These are phyloP conservation scores for Sebastes melanostomus DNA, from an alignment of 2,797 vertebrate species.

Conservation along the genomic window DNA sequence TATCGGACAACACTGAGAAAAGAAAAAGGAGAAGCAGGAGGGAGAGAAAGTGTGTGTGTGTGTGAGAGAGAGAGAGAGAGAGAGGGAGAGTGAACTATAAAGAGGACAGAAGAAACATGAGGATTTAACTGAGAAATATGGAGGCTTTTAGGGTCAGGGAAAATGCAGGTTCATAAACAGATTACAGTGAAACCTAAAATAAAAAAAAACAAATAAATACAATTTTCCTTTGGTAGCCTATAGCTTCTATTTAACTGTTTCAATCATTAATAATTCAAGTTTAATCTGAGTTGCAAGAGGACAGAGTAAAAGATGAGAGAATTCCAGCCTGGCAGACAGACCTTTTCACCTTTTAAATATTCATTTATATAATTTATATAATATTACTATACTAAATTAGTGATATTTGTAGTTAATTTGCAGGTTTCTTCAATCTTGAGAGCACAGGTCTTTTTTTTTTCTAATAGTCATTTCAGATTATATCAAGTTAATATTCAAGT, in stretches of 20 bases:
- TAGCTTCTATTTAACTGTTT: neutral
- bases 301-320: neutral
- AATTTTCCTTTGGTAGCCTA: neutral
- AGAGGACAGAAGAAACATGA: neutral
- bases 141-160: neutral
- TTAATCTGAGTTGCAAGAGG: neutral
- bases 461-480: no score
- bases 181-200: neutral
- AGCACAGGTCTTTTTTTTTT: no score
- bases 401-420: no score
- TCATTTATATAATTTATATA: no score
- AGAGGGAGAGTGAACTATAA: neutral
- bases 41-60: neutral
- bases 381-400: no score
- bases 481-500: no score
- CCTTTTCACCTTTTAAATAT: no score
- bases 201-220: neutral
- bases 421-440: no score
- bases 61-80: no score
- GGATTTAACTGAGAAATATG: neutral
- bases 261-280: neutral
- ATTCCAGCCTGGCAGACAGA: neutral
- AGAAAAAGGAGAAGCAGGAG: neutral
- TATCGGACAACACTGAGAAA: neutral
- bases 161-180: neutral